Percentiles rank a stretch among this genome's conserved stretches.
phyloP scores from a whole-genome alignment of 2,113 vertebrate genomes.

The Aphyosemion australe region DNA sequence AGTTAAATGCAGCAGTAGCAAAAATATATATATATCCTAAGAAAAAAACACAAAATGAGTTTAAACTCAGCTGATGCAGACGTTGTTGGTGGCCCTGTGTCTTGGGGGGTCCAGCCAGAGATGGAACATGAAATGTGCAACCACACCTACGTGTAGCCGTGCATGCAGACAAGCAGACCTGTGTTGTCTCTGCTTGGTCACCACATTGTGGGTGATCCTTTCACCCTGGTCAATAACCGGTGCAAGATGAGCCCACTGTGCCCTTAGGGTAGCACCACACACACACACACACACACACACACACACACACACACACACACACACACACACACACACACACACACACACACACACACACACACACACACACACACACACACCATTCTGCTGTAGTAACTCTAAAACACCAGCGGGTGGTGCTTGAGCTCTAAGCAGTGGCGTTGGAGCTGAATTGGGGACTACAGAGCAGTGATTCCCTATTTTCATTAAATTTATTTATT shows the following conservation, averaged over 20 bases:
- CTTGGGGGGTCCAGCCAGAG: constrained; percentile 52
- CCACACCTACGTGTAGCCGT: constrained; percentile 12
- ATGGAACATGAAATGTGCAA: constrained; percentile 46
- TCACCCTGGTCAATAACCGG: constrained; percentile 48
- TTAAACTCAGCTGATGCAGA: not conserved
- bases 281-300: no score
- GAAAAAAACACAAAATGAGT: not conserved
- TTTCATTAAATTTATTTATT: not conserved
- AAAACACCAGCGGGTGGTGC: constrained; percentile 68
- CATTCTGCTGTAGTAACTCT: constrained; percentile 38
- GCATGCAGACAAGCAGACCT: constrained; percentile 29
- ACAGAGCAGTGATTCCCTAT: not conserved
- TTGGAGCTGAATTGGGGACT: not conserved
- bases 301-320: no score
- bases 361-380: constrained; percentile 4
- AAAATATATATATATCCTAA: not conserved
- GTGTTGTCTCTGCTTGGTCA: constrained; percentile 32
- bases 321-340: no score
- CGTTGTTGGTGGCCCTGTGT: constrained; percentile 25
- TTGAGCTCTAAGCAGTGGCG: constrained; percentile 55
- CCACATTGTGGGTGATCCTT: constrained; percentile 43
- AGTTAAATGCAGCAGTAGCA: not conserved
- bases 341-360: no score
- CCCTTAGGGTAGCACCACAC: constrained; percentile 30
- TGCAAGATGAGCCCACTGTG: constrained; percentile 42